Base-by-base conservation (phyloP, 2,797 vertebrate genomes). In the Neopelma chrysocephalum region DNA sequence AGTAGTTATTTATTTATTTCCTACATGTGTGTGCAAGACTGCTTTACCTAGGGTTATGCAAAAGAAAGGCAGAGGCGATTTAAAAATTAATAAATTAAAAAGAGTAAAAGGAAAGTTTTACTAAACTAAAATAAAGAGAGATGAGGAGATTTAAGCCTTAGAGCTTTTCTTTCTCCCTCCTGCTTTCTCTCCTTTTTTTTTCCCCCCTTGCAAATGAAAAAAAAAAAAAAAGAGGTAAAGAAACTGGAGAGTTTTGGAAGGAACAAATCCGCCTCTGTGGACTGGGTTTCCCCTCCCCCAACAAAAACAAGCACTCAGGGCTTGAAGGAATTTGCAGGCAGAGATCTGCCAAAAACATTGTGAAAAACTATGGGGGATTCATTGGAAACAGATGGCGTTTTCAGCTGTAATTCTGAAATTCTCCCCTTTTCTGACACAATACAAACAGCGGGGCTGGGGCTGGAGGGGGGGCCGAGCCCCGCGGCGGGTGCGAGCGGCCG, bases 351-450 rank as follows among this genome's bases (percentile, higher is more conserved):
- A 98, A 98, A 98, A 98, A 98, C 97, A 97, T 97, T 98, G 97
- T 97, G 97, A 97, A 98, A 98, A 98, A 97, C 97, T 97, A 96
- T 97, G 97, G 97, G 97, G 97, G 98, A 98, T 98, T 98, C 98
- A 98, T 98, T 98, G 98, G 97, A 98, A 98, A 98, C 98, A 98
- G 98, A 98, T 98, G 98, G 97, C 97, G 97, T 97, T 97, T 98
- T 97, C 98, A 98, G 97, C 97, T 96, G 97, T 95, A 96, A 98
- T 97, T 97, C 98, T 97, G 96, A 97, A 97, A 97, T 97, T 97
- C 96, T 97, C 98, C 97, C 97, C 97, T 96, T 97, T 96, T 96
- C 97, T 96, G 98, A 98, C 97, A 98, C 98, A 96, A 96, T 95
- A 93, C 97, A 98, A 97, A 98, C 97, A 89, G 40, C 71, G 79